These are phyloP conservation scores for Rosalia funebris DNA, from an alignment of 2,888 invertebrate genomes.

Conservation along the genomic window DNA sequence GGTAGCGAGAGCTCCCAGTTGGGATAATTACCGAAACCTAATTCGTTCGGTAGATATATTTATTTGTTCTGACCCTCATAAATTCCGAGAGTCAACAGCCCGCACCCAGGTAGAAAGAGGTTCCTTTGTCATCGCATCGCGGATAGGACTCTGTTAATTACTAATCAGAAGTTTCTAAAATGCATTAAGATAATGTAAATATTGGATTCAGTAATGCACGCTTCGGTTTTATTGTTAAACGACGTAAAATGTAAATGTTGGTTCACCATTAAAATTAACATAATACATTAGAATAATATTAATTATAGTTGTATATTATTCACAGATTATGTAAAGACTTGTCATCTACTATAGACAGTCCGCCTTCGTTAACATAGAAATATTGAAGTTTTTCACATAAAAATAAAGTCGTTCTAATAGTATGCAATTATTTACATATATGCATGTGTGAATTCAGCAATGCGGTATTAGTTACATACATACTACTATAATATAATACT, in stretches of 20 bases:
- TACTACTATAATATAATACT: too few relatives aligned
- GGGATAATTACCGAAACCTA: constrained; percentile 21
- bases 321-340: not conserved
- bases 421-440: too few relatives aligned
- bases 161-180: constrained; percentile 1
- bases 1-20: constrained; percentile 21
- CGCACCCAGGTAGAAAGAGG: constrained; percentile 16
- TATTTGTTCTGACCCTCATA: constrained; percentile 16
- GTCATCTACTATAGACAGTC: too few relatives aligned
- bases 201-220: not conserved
- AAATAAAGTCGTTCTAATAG: too few relatives aligned
- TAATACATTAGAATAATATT: not conserved
- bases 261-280: not conserved
- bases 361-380: too few relatives aligned
- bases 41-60: constrained; percentile 19
- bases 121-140: constrained; percentile 11
- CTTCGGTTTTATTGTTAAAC: not conserved
- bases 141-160: not conserved
- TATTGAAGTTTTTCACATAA: too few relatives aligned
- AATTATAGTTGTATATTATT: not conserved
- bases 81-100: constrained; percentile 6
- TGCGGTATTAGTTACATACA: too few relatives aligned
- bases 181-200: not conserved
- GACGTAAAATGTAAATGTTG: not conserved
- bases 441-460: too few relatives aligned